Percentiles rank a stretch among this genome's conserved stretches.
These are phyloP conservation scores for Zeugodacus cucurbitae DNA, from an alignment of 1,140 invertebrate species.

Conservation along the genomic window DNA sequence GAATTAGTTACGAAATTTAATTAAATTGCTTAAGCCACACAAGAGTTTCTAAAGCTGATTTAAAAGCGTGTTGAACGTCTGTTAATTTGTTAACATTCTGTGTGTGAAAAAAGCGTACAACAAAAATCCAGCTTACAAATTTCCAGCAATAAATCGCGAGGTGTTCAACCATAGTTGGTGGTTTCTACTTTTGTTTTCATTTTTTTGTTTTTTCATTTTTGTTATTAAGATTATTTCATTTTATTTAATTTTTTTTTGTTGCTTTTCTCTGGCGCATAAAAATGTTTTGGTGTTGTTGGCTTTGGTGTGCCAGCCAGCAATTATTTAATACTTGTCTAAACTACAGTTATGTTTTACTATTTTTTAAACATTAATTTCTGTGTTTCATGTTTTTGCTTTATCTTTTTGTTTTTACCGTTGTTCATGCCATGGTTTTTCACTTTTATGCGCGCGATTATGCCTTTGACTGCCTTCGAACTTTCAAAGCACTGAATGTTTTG, in stretches of 20 bases:
- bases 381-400: not conserved
- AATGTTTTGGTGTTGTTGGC: conserved; percentile 1
- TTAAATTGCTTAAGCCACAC: conserved; percentile 24
- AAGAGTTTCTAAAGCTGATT: conserved; percentile 21
- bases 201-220: not conserved
- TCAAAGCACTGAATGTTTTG: not conserved
- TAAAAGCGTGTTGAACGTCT: not conserved
- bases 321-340: not conserved
- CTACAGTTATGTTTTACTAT: not conserved
- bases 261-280: not conserved
- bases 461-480: conserved; percentile 17
- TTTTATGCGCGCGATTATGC: not conserved
- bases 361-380: not conserved
- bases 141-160: not conserved
- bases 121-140: not conserved
- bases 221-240: not conserved
- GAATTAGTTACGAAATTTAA: not conserved
- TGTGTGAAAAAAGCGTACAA: not conserved
- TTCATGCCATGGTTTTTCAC: not conserved
- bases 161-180: too few relatives aligned
- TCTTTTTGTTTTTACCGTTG: not conserved
- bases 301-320: not conserved
- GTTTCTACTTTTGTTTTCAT: not conserved
- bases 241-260: not conserved
- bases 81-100: conserved; percentile 30